phyloP scores from a whole-genome alignment of 2,888 invertebrate species.

The Pristionchus entomophagus region DNA sequence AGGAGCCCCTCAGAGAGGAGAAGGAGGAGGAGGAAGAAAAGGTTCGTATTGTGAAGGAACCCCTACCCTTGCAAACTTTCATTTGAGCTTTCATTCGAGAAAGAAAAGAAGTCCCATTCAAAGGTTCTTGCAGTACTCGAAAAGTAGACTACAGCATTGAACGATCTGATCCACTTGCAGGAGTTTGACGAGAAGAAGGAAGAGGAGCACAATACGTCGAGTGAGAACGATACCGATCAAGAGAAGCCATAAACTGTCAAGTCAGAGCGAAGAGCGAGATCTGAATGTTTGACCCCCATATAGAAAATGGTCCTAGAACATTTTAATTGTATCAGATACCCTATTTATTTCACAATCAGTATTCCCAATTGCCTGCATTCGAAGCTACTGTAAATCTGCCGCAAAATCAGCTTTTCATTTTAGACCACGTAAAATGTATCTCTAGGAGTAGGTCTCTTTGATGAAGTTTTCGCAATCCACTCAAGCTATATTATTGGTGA shows the following conservation, averaged over 20 bases:
- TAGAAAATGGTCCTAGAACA: too few relatives aligned
- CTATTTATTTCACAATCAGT: background rate
- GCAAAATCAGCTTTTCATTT: background rate
- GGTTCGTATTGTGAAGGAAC: background rate
- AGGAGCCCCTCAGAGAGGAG: background rate
- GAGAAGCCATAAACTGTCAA: conserved; percentile 1
- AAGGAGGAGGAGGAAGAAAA: conserved; percentile 4
- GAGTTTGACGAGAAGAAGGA: background rate
- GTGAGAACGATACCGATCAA: conserved; percentile 21
- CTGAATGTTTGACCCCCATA: too few relatives aligned
- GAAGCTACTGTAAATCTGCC: background rate
- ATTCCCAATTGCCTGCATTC: background rate
- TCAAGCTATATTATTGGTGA: background rate
- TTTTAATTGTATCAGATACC: background rate
- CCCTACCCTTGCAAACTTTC: too few relatives aligned
- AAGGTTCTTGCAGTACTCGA: background rate
- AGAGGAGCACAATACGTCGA: conserved; percentile 26
- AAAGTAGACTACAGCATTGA: too few relatives aligned
- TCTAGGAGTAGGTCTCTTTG: background rate
- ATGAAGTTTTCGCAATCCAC: background rate
- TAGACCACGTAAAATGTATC: background rate
- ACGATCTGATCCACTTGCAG: too few relatives aligned
- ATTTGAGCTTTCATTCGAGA: too few relatives aligned
- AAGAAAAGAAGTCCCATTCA: too few relatives aligned
- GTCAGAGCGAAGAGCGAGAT: too few relatives aligned